Evolutionary conservation across 2,113 vertebrate species (phyloP).

Genomic region (Brachypteracias leptosomus): DNA sequence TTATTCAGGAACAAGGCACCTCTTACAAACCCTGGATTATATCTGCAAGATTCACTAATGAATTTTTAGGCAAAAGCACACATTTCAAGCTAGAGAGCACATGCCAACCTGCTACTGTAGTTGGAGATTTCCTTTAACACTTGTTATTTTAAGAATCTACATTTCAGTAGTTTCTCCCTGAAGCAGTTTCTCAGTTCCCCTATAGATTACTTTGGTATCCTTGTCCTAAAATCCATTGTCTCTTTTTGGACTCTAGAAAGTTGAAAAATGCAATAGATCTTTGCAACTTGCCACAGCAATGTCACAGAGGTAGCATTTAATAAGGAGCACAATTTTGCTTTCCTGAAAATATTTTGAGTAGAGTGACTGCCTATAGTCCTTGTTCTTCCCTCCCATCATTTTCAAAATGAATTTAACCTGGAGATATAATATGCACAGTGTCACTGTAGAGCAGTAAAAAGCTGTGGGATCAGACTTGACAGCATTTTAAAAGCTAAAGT

Average conservation of each 20-base stretch:
- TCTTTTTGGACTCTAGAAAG: neutral
- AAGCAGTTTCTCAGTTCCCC: neutral
- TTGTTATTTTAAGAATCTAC: neutral
- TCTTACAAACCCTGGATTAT: neutral
- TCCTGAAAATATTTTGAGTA: neutral
- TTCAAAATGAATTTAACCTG: neutral
- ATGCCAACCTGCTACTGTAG: neutral
- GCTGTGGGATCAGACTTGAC: neutral
- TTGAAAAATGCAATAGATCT: neutral
- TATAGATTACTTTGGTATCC: neutral
- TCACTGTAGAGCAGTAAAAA: neutral
- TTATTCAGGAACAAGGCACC: neutral
- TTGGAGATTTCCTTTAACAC: neutral
- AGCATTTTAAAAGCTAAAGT: neutral
- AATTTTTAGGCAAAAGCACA: neutral
- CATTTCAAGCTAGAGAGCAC: neutral
- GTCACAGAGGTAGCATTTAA: neutral
- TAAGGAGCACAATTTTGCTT: neutral
- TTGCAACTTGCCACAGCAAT: neutral
- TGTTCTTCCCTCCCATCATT: neutral
- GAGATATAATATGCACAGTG: neutral
- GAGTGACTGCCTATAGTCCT: neutral
- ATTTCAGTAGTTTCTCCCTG: neutral
- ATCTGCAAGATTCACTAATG: neutral
- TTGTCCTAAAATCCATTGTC: neutral